Evolutionary conservation across 1,140 invertebrate species (phyloP).

Genomic region (Conus betulinus): DNA sequence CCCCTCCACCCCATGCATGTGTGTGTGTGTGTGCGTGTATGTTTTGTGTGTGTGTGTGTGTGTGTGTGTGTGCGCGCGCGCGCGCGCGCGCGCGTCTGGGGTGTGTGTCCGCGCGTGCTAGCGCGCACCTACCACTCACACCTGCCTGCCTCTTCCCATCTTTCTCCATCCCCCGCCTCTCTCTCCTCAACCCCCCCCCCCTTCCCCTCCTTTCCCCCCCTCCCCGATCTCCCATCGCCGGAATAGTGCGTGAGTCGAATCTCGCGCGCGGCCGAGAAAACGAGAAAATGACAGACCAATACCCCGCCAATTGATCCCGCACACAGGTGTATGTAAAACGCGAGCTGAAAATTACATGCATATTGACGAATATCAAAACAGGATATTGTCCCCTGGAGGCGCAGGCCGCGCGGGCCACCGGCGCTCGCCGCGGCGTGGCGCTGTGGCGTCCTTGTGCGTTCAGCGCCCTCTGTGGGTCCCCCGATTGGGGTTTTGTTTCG

Average conservation of each 20-base stretch:
- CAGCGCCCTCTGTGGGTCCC: too few relatives aligned
- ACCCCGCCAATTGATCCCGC: neutral
- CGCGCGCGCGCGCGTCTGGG: neutral
- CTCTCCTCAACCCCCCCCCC: too few relatives aligned
- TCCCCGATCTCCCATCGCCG: too few relatives aligned
- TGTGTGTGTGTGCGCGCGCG: constrained; percentile 4
- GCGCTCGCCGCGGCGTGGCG: neutral
- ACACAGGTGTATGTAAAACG: constrained; percentile 1
- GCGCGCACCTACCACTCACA: neutral
- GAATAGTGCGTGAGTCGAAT: too few relatives aligned
- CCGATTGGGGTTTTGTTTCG: too few relatives aligned
- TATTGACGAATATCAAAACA: constrained; percentile 11
- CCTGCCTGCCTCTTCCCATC: too few relatives aligned
- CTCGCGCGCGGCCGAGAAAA: neutral
- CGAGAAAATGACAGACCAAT: neutral
- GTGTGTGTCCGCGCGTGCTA: neutral
- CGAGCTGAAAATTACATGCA: constrained; percentile 10
- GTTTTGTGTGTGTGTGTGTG: neutral
- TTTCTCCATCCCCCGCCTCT: too few relatives aligned
- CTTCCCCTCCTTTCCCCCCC: too few relatives aligned
- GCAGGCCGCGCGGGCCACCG: neutral
- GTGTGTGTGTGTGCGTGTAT: neutral
- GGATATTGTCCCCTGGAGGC: neutral
- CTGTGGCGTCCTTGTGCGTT: neutral
- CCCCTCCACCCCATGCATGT: neutral